Conservation (phyloP, 2,888 invertebrate species). For the Trissoscelio sp. region DNA sequence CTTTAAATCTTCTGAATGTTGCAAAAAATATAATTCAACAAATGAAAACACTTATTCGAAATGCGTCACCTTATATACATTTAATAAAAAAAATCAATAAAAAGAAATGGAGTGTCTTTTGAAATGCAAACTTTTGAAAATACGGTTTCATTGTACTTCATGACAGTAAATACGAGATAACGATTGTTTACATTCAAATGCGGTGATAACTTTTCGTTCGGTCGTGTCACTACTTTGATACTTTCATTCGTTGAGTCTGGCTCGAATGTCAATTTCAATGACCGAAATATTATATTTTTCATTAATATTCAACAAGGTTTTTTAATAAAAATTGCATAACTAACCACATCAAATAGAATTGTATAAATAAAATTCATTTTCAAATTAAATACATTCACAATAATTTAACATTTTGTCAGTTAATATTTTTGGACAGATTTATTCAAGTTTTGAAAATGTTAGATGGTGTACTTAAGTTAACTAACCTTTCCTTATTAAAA, state of each 20-base stretch:
- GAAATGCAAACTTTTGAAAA: slow-evolving; percentile 50
- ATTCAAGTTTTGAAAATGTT: no score
- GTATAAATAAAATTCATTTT: no score
- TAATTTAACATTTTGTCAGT: background rate
- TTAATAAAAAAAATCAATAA: background rate
- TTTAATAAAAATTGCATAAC: slow-evolving; percentile 3
- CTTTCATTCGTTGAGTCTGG: slow-evolving; percentile 28
- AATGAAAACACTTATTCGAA: background rate
- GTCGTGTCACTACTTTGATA: slow-evolving; percentile 58
- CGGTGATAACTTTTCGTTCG: slow-evolving; percentile 60
- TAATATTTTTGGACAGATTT: no score
- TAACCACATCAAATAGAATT: background rate
- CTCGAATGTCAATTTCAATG: slow-evolving; percentile 33
- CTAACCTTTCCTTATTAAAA: no score
- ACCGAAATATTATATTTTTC: slow-evolving; percentile 34
- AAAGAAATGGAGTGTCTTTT: slow-evolving; percentile 33
- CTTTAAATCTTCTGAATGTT: background rate
- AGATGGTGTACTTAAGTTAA: background rate
- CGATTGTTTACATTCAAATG: slow-evolving; percentile 56
- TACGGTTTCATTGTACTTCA: slow-evolving; percentile 50
- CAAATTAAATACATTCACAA: no score
- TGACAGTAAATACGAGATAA: slow-evolving; percentile 55
- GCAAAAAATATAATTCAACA: no score
- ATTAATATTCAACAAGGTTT: slow-evolving; percentile 7
- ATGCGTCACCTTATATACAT: slow-evolving; percentile 3